Base-by-base conservation (phyloP, 2,888 invertebrate species). In the Empis livida region DNA sequence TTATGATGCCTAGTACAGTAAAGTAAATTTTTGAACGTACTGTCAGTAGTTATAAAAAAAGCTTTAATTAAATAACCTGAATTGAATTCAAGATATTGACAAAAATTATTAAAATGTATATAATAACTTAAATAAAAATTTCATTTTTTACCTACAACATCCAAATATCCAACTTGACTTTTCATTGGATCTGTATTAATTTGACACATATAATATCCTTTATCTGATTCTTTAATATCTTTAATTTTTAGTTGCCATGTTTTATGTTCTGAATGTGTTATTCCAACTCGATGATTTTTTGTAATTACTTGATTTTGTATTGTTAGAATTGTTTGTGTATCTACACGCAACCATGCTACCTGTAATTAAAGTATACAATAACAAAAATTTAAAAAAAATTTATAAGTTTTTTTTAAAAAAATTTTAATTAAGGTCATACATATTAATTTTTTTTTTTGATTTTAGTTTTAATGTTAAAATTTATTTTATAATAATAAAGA, bases 261-360 rank as follows among this genome's bases (percentile, higher is more conserved):
- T 50, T 84, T 80, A 57, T 78, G 78, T 62, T 89, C 88, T 35
- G 84, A 83, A 66, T 80, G 84, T 40, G 79, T 79, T 49, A 90
- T 82, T 52, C 79, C 81, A 59, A 91, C 83, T 51, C 90, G 77
- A 66, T 89, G 87, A 69, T 90, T 90, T 71, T 90, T 87, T 41
- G 90, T 91, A 63, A 91, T 90, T 56, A 90, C 88, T 71, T 90
- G 87, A 56, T 80, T 84, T 48, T 88, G 88, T 58, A 91, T 90
- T 9, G 90, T 89, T 49, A 91, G 74, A 57, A 91, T 88, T 0
- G 90, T 90, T 64, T 91, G 90, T 2, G 89, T 90, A 70, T 90
- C 90, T 27, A 68, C 68, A 51, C 68, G 62, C 51, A 68, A 60
- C 68, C 68, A 68, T 60, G 68, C 68, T 37, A 68, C 68, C 68